Evolutionary conservation across 2,797 vertebrate genomes (phyloP).

Genomic region (Melanotaenia maccullochi): DNA sequence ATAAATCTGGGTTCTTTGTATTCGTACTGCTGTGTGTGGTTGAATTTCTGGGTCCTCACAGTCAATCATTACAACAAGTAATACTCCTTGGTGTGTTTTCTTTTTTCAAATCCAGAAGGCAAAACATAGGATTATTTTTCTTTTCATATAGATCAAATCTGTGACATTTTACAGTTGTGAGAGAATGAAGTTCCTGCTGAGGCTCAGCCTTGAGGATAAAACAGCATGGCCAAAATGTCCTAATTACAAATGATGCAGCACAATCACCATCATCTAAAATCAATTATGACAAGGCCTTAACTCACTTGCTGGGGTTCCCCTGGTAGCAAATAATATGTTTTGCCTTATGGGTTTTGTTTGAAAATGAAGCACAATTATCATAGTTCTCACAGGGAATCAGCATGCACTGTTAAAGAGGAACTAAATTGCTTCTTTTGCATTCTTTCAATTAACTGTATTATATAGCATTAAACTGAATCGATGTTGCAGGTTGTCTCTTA

Average conservation of each 20-base stretch:
- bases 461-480: conserved; percentile 5
- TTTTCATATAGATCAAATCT: conserved; percentile 62
- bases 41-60: too few species aligned
- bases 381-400: conserved; percentile 44
- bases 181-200: conserved; percentile 55
- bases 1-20: too few species aligned
- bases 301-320: conserved; percentile 45
- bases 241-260: conserved; percentile 64
- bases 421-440: conserved; percentile 50
- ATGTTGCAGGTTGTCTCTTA: conserved; percentile 23
- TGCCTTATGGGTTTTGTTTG: conserved; percentile 53
- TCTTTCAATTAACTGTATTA: conserved; percentile 30
- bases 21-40: too few species aligned
- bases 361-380: conserved; percentile 52
- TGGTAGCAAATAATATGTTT: conserved; percentile 45
- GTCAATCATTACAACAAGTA: too few species aligned
- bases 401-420: conserved; percentile 46
- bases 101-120: conserved; percentile 48
- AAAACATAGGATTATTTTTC: conserved; percentile 54
- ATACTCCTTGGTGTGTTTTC: conserved; percentile 4
- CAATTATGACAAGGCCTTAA: conserved; percentile 63
- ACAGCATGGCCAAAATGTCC: conserved; percentile 46
- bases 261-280: conserved; percentile 64
- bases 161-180: conserved; percentile 33
- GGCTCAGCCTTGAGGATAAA: conserved; percentile 37